These are phyloP conservation scores for Ariopsis seemanni DNA, from an alignment of 2,113 vertebrate genomes.

Conservation along the genomic window DNA sequence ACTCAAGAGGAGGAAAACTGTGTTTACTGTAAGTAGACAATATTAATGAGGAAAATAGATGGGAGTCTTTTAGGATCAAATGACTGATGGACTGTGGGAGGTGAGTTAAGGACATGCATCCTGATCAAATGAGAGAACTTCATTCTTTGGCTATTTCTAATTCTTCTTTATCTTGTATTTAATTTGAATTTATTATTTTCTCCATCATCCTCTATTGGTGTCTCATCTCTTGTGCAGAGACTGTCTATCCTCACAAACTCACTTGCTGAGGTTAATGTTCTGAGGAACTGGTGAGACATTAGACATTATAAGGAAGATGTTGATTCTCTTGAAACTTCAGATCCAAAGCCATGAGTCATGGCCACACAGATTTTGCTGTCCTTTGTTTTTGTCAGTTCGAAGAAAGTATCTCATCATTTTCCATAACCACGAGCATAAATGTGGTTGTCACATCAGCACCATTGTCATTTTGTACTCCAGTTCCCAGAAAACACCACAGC, in stretches of 20 bases:
- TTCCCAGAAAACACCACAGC: too few species aligned
- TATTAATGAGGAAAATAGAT: conserved; percentile 30
- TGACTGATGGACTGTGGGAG: not conserved
- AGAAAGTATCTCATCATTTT: not conserved
- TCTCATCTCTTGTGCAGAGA: not conserved
- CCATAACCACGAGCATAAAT: not conserved
- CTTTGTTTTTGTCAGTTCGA: not conserved
- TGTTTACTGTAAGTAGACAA: not conserved
- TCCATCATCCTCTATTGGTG: not conserved
- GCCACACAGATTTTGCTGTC: not conserved
- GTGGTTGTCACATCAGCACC: not conserved
- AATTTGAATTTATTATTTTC: not conserved
- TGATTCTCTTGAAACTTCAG: not conserved
- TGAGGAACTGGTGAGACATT: not conserved
- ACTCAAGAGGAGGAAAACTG: not conserved
- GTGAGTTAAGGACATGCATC: not conserved
- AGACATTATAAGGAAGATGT: conserved; percentile 28
- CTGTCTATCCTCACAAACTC: not conserved
- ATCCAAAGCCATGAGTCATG: not conserved
- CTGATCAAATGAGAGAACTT: not conserved
- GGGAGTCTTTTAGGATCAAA: too few species aligned
- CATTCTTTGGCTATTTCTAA: not conserved
- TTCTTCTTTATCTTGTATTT: conserved; percentile 12
- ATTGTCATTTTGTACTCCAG: too few species aligned
- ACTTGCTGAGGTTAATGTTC: conserved; percentile 21